These are phyloP conservation scores for Alouatta palliata DNA, from an alignment of 2,113 vertebrate species.

Conservation along the genomic window DNA sequence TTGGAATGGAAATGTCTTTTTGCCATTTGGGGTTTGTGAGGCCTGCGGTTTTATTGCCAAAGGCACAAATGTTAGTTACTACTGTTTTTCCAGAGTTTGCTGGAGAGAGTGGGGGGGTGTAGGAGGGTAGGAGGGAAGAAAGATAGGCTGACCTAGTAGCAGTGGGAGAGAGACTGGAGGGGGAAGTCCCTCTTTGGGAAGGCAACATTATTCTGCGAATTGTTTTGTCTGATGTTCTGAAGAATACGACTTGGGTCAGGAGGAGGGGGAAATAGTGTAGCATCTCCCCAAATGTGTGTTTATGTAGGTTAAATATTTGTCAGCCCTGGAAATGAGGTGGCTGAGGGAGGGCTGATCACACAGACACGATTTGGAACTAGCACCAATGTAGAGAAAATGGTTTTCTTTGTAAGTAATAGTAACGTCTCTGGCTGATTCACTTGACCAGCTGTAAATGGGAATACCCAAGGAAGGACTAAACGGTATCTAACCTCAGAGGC, in stretches of 20 bases:
- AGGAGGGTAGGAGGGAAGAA: not conserved
- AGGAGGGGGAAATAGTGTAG: not conserved
- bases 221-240: constrained; percentile 74
- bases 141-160: constrained; percentile 1
- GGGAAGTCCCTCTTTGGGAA: constrained; percentile 59
- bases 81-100: constrained; percentile 86
- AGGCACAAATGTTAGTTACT: constrained; percentile 90
- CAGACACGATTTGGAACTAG: not conserved
- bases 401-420: constrained; percentile 57
- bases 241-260: not conserved
- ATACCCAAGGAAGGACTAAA: not conserved
- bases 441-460: constrained; percentile 60
- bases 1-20: constrained; percentile 92
- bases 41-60: constrained; percentile 89
- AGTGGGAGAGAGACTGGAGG: constrained; percentile 4
- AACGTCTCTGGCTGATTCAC: not conserved
- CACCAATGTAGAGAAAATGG: not conserved
- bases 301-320: constrained; percentile 8
- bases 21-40: constrained; percentile 88
- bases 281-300: constrained; percentile 38
- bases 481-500: not conserved
- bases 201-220: constrained; percentile 63
- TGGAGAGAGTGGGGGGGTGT: constrained; percentile 52
- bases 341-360: constrained; percentile 24
- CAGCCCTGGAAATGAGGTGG: not conserved